Evolutionary conservation across 2,888 invertebrate genomes (phyloP), one percentile per base, ranked within the genome.

Genomic region (Isoperla grammatica): DNA sequence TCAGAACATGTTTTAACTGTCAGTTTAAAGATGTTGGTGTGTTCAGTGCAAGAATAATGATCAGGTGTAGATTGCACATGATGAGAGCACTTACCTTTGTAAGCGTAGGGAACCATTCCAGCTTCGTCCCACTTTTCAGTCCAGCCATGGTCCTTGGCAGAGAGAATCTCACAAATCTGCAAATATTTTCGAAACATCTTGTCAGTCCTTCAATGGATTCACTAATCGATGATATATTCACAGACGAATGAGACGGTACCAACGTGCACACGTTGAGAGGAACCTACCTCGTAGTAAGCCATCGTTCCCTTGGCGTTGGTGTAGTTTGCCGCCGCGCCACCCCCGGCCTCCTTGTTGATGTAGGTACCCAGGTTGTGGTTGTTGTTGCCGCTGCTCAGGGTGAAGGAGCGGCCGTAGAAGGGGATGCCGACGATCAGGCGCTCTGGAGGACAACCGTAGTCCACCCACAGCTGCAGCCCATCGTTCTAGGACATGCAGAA

Each of bases 321-420:
- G 70, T 85, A 94, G 1, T 88, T 87, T 0, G 92, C 93, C 0
- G 93, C 88, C 12, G 81, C 81, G 0, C 93, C 94, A 19, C 93
- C 93, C 1, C 89, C 92, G 2, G 90, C 90, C 77, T 92, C 94
- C 73, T 92, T 92, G 72, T 92, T 90, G 70, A 94, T 90, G 71
- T 87, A 91, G 0, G 93, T 92, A 35, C 92, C 91, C 40, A 87
- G 80, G 55, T 84, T 84, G 71, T 91, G 88, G 77, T 92, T 90
- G 65, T 80, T 90, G 73, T 90, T 92, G 11, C 91, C 86, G 59
- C 81, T 82, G 59, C 90, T 86, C 20, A 94, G 76, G 0, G 92
- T 92, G 72, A 85, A 94, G 1, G 89, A 87, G 56, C 93, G 82
- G 0, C 93, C 94, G 72, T 94, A 94, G 76, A 93, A 91, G 0